A percentile compares a stretch with the other conserved stretches of the same genome.
Conservation (phyloP, 2,888 invertebrate species). For the Drosophila dives region DNA sequence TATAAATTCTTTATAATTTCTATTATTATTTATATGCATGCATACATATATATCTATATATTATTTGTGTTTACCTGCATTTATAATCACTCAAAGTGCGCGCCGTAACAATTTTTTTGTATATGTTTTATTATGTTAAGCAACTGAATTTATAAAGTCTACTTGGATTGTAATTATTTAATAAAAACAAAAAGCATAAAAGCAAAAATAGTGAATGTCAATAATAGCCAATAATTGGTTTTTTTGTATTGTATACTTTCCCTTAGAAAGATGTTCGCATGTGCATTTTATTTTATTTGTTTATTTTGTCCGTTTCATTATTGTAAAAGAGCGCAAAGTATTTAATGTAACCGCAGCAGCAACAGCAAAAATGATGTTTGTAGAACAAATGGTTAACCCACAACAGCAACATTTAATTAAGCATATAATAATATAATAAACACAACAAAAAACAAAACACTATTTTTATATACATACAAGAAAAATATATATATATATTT, state of each 20-base stretch:
- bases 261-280: constrained; percentile 32
- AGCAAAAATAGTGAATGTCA: constrained; percentile 19
- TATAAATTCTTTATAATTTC: constrained; percentile 43
- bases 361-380: constrained; percentile 21
- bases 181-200: constrained; percentile 25
- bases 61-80: constrained; percentile 73
- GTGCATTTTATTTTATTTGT: constrained; percentile 25
- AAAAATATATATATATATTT: constrained; percentile 3
- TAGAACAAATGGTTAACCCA: constrained; percentile 62
- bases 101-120: constrained; percentile 45
- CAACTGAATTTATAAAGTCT: constrained; percentile 57
- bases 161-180: constrained; percentile 34
- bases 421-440: constrained; percentile 66
- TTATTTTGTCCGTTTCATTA: constrained; percentile 26
- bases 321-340: constrained; percentile 61
- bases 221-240: constrained; percentile 8
- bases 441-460: constrained; percentile 40
- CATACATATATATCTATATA: constrained; percentile 37
- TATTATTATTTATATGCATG: constrained; percentile 48
- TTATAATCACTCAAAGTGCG: constrained; percentile 52
- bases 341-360: constrained; percentile 56
- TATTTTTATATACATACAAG: constrained; percentile 74
- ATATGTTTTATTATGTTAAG: constrained; percentile 66
- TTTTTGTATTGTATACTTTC: constrained; percentile 14
- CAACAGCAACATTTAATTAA: constrained; percentile 81